Conservation (phyloP, 92 coral and sea anemone species). For the Pocillopora meandrina region DNA sequence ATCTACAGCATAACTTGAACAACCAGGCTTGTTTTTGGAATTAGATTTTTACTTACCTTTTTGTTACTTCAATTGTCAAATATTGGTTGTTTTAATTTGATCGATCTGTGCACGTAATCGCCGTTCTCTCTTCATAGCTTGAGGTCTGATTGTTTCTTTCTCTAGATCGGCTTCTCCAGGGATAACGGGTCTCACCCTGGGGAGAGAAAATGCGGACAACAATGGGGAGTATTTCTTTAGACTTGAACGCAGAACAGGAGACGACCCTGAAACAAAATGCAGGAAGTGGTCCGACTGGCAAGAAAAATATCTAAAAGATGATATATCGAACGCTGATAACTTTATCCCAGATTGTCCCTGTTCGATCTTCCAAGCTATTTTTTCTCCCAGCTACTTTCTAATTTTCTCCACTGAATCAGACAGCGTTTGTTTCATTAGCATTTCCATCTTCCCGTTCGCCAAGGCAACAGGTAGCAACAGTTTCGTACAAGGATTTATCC, state of each 20-base stretch:
- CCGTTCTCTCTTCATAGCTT: neutral
- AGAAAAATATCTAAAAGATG: neutral
- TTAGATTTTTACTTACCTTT: too few relatives aligned
- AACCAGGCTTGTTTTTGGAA: too few relatives aligned
- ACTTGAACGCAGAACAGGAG: constrained; percentile 34
- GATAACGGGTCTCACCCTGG: neutral
- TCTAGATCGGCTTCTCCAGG: constrained; percentile 26
- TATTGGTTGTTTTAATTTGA: too few relatives aligned
- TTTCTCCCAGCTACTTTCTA: neutral
- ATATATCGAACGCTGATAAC: neutral
- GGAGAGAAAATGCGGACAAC: constrained; percentile 3
- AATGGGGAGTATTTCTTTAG: constrained; percentile 50
- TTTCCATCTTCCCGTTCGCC: neutral
- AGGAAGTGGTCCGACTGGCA: constrained; percentile 37
- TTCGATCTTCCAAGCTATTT: neutral
- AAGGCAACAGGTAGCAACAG: neutral
- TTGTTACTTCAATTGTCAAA: too few relatives aligned
- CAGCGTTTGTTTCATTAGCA: neutral
- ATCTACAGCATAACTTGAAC: too few relatives aligned
- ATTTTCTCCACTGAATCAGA: too few relatives aligned
- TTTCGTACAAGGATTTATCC: neutral
- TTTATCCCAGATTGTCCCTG: constrained; percentile 43
- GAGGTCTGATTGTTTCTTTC: neutral
- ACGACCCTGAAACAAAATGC: constrained; percentile 45
- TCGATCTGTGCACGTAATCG: neutral